Evolutionary conservation across 2,797 vertebrate species (phyloP), one percentile per base, ranked within the genome.

Genomic region (Rachycentron canadum): DNA sequence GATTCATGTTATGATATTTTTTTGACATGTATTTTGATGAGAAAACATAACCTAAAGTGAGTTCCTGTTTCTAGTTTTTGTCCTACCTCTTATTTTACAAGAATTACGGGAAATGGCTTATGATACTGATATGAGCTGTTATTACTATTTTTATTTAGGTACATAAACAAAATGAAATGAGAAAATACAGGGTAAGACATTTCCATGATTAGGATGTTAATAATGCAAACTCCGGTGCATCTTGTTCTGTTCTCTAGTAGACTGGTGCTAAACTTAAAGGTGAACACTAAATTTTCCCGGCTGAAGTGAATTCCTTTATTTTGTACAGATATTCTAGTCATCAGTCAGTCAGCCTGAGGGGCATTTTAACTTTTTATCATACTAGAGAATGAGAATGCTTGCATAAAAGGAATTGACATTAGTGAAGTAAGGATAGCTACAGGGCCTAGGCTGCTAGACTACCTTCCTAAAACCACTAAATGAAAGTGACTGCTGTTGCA

Each of bases 41-140:
- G 11, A 71, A 84, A 63, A 16, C 5, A 30, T 3, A 40, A 58
- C 30, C 17, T 8, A 28, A 50, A n/a, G 36, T 12, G 56, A 52
- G 40, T 88, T 87, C 78, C 70, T 58, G 7, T 58, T 85, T 86
- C 61, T 26, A 60, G 63, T 87, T 77, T 86, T 69, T 47, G 14
- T 75, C 5, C 73, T 53, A 59, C 36, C 45, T 63, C 47, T 57
- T 40, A 69, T 60, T 56, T 63, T 3, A 40, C 32, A 10, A 59
- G 14, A 79, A 60, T 63, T 45, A 62, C 6, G 64, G 56, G 11
- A 73, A 76, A 52, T 10, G 19, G 26, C 26, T 65, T 19, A 32
- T 2, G 30, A 62, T 34, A 38, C 6, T 43, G 21, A 53, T 13
- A 8, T 14, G 45, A 34, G 60, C n/a, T n/a, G n/a, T n/a, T 19